These are phyloP conservation scores for Acanthosepion lycidas DNA, from an alignment of 2,888 invertebrate genomes.

Conservation along the genomic window DNA sequence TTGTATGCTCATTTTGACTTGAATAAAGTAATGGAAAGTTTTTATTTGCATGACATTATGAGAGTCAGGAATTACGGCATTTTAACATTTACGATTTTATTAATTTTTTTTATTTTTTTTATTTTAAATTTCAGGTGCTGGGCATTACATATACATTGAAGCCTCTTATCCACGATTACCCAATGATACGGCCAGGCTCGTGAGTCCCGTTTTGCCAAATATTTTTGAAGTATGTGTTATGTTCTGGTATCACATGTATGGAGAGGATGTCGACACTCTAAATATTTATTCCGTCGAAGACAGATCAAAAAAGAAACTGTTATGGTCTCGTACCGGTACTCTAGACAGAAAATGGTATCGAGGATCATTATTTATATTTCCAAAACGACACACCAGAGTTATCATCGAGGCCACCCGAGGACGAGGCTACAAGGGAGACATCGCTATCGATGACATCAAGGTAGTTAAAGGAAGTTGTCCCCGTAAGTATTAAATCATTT, in stretches of 20 bases:
- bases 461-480: slow-evolving; percentile 60
- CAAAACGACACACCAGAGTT: slow-evolving; percentile 57
- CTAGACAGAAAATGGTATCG: slow-evolving; percentile 65
- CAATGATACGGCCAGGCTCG: slow-evolving; percentile 62
- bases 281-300: slow-evolving; percentile 62
- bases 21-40: no score
- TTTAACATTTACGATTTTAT: neutral
- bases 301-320: slow-evolving; percentile 53
- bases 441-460: slow-evolving; percentile 69
- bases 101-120: neutral
- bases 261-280: slow-evolving; percentile 64
- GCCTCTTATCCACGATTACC: slow-evolving; percentile 59
- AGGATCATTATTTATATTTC: slow-evolving; percentile 53
- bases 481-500: slow-evolving; percentile 44
- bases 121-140: slow-evolving; percentile 47
- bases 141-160: slow-evolving; percentile 67
- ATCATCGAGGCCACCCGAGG: slow-evolving; percentile 70
- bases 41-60: no score
- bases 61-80: no score
- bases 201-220: slow-evolving; percentile 55
- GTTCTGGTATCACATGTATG: slow-evolving; percentile 73
- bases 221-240: slow-evolving; percentile 58
- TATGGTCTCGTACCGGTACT: slow-evolving; percentile 66
- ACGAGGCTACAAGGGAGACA: slow-evolving; percentile 65
- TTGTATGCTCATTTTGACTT: no score